These are phyloP conservation scores for Anoplolepis gracilipes DNA, from an alignment of 1,140 invertebrate genomes.

Conservation along the genomic window DNA sequence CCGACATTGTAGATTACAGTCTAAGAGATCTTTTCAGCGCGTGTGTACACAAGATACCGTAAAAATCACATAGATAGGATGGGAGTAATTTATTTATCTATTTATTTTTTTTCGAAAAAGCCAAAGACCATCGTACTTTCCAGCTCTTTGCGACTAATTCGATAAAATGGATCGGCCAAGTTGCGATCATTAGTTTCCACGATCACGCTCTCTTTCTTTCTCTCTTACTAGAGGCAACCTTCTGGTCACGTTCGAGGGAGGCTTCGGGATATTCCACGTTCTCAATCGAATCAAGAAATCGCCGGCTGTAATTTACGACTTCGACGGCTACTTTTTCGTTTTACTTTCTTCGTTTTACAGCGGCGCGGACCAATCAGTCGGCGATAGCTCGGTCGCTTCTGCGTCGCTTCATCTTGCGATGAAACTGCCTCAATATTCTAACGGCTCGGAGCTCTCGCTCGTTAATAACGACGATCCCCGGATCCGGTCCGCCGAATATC, in stretches of 20 bases:
- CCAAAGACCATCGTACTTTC: slow-evolving; percentile 10
- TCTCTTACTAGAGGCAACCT: background rate
- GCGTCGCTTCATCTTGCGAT: slow-evolving; percentile 27
- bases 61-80: background rate
- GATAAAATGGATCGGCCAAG: slow-evolving; percentile 50
- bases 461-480: slow-evolving; percentile 50
- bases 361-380: slow-evolving; percentile 39
- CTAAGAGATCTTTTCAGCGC: background rate
- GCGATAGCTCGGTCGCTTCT: slow-evolving; percentile 26
- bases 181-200: slow-evolving; percentile 46
- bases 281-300: slow-evolving; percentile 62
- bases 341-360: slow-evolving; percentile 9
- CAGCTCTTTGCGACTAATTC: slow-evolving; percentile 32
- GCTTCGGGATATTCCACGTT: slow-evolving; percentile 48
- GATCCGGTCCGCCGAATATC: slow-evolving; percentile 27
- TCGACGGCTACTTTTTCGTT: background rate
- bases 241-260: slow-evolving; percentile 46
- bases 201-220: background rate
- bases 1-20: background rate
- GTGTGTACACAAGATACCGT: background rate
- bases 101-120: background rate
- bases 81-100: background rate
- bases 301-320: slow-evolving; percentile 56
- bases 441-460: slow-evolving; percentile 25
- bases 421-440: slow-evolving; percentile 53